phyloP scores from a whole-genome alignment of 2,888 invertebrate genomes.

The Sesamia inferens region DNA sequence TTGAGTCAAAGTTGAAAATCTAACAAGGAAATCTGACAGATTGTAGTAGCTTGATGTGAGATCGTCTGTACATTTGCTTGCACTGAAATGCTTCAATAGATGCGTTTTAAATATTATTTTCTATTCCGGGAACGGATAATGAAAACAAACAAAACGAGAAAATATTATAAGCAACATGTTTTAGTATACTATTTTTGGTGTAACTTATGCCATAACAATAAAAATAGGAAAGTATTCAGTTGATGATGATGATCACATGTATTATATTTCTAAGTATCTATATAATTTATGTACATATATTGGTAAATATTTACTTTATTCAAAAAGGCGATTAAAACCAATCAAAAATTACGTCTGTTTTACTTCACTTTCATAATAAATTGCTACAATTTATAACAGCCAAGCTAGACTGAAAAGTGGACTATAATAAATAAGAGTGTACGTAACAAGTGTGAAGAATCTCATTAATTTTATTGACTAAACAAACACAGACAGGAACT shows the following conservation, averaged over 20 bases:
- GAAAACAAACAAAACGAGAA: no score
- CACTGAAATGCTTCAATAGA: conserved; percentile 12
- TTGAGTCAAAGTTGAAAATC: no score
- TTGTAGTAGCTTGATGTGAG: no score
- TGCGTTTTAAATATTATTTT: conserved; percentile 9
- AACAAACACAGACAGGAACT: conserved; percentile 41
- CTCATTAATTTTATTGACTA: conserved; percentile 53
- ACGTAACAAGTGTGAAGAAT: conserved; percentile 36
- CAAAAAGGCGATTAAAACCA: background rate
- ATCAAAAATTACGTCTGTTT: background rate
- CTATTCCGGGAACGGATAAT: conserved; percentile 1
- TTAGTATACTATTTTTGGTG: background rate
- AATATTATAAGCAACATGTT: background rate
- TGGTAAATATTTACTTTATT: background rate
- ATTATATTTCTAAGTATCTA: no score
- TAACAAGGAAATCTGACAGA: no score
- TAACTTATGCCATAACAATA: background rate
- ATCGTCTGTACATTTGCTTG: conserved; percentile 24
- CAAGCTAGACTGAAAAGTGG: conserved; percentile 28
- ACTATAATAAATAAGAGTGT: conserved; percentile 43
- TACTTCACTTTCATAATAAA: conserved; percentile 41
- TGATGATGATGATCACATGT: no score
- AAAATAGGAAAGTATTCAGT: background rate
- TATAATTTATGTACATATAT: background rate
- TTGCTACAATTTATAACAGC: conserved; percentile 25